Conservation (phyloP, 2,888 invertebrate genomes). For the Galerucella pusilla region DNA sequence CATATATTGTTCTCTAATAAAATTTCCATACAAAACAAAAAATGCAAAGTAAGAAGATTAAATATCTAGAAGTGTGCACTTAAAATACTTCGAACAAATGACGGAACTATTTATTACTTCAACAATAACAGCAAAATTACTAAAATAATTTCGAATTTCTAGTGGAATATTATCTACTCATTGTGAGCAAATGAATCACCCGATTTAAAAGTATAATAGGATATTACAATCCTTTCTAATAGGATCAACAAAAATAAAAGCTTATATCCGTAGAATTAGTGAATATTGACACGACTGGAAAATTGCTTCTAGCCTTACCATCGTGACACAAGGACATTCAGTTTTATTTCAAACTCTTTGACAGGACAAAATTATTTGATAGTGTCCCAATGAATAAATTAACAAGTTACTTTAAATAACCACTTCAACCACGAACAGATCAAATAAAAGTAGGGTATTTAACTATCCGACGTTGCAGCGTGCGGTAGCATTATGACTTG, state of each 20-base stretch:
- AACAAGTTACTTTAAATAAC: no score
- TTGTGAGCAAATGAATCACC: conserved; percentile 11
- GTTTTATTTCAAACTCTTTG: no score
- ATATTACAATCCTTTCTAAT: conserved; percentile 8
- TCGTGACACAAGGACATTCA: no score
- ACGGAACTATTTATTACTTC: neutral
- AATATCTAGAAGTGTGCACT: neutral
- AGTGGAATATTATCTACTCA: conserved; percentile 2
- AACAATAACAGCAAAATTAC: neutral
- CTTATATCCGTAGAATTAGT: neutral
- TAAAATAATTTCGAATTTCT: neutral
- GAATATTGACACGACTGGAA: neutral
- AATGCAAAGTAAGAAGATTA: conserved; percentile 7
- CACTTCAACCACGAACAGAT: no score
- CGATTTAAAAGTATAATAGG: conserved; percentile 11
- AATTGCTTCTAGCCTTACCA: neutral
- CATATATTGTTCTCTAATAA: neutral
- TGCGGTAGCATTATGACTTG: no score
- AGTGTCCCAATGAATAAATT: no score
- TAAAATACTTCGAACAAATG: no score
- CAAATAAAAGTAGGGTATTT: no score
- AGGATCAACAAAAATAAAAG: conserved; percentile 4
- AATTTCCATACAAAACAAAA: conserved; percentile 5
- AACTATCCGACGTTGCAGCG: no score
- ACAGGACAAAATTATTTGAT: no score